Percentiles rank a stretch among this genome's conserved stretches.
Conservation (phyloP, 2,113 vertebrate species). For the Nyctereutes procyonoides region DNA sequence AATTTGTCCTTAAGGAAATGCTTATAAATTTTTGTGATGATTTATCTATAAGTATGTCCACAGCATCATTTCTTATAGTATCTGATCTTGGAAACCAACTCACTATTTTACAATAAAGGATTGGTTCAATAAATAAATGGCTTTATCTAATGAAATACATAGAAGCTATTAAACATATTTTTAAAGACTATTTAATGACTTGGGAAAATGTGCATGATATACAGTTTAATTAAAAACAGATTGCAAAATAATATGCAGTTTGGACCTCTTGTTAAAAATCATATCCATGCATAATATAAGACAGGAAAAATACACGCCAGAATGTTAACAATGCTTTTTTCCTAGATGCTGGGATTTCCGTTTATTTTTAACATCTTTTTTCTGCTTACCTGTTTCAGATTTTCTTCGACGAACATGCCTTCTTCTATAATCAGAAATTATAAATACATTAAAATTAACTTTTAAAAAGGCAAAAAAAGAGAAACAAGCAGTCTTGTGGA, state of each 20-base stretch:
- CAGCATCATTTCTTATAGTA: background rate
- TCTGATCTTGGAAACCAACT: background rate
- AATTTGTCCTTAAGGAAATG: constrained; percentile 33
- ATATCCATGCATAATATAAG: background rate
- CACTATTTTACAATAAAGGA: background rate
- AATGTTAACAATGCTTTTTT: constrained; percentile 10
- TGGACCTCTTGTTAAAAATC: constrained; percentile 5
- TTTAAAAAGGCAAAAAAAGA: background rate
- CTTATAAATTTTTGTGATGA: background rate
- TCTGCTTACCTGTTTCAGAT: background rate
- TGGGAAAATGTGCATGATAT: background rate
- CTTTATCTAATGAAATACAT: constrained; percentile 36
- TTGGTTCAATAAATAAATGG: background rate
- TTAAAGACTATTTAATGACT: constrained; percentile 21
- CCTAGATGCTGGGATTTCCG: constrained; percentile 1
- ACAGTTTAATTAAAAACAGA: constrained; percentile 17
- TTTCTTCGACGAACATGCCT: background rate
- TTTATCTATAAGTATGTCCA: background rate
- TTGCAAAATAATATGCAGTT: background rate
- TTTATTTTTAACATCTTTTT: background rate
- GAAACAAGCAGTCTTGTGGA: background rate
- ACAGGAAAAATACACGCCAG: background rate
- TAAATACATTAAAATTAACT: background rate
- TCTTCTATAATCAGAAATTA: constrained; percentile 21
- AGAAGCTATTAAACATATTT: background rate